phyloP scores from a whole-genome alignment of 2,113 vertebrate species.

The Carassius auratus region DNA sequence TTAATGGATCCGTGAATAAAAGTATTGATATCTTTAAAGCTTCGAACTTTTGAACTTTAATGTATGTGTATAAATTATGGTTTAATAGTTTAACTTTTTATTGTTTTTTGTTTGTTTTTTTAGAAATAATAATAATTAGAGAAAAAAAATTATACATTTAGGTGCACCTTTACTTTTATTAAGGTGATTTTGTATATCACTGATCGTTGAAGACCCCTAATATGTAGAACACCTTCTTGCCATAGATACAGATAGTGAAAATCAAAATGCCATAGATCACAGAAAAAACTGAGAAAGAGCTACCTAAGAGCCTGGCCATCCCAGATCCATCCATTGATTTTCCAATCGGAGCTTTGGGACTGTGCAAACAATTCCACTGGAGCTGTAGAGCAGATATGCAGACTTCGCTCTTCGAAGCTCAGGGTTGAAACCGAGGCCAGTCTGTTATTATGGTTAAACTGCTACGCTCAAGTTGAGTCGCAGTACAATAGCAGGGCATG shows the following conservation, averaged over 20 bases:
- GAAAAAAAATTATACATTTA: too few relatives aligned
- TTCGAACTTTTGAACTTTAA: too few relatives aligned
- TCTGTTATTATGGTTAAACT: slow-evolving; percentile 54
- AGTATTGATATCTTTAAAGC: too few relatives aligned
- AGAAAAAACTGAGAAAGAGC: slow-evolving; percentile 5
- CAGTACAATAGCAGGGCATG: slow-evolving; percentile 54
- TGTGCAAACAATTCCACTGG: slow-evolving; percentile 54
- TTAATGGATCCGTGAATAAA: too few relatives aligned
- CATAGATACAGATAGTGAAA: background rate
- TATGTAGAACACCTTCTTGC: background rate
- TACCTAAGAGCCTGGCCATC: slow-evolving; percentile 17
- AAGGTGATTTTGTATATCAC: too few relatives aligned
- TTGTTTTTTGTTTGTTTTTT: too few relatives aligned
- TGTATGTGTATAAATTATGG: too few relatives aligned
- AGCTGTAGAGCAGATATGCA: slow-evolving; percentile 50
- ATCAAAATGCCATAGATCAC: slow-evolving; percentile 14
- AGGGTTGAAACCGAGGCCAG: slow-evolving; percentile 51
- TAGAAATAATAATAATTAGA: too few relatives aligned
- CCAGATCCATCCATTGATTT: slow-evolving; percentile 49
- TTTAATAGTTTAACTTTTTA: too few relatives aligned
- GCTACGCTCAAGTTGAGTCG: slow-evolving; percentile 33
- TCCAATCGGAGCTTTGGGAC: slow-evolving; percentile 51
- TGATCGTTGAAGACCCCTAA: background rate
- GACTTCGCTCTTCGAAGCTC: slow-evolving; percentile 43
- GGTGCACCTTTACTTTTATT: too few relatives aligned